Percentiles rank a stretch among this genome's conserved stretches.
Evolutionary conservation across 2,113 vertebrate genomes (phyloP).

Genomic region (Sclerurus mexicanus): DNA sequence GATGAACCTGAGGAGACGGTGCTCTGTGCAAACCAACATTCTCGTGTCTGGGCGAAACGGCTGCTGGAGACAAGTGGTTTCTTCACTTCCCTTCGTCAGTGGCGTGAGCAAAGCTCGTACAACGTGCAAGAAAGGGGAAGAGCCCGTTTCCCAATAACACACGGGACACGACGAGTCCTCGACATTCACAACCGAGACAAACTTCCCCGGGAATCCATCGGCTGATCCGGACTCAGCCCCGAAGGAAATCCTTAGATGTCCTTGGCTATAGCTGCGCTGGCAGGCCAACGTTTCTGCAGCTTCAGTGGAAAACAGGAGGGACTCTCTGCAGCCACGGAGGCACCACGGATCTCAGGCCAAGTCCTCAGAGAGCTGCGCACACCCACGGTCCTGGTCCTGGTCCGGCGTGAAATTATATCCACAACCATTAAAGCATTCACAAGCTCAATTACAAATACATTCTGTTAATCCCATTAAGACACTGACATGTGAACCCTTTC

Average conservation of each 20-base stretch:
- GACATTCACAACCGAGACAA: not conserved
- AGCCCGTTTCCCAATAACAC: not conserved
- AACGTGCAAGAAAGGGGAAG: not conserved
- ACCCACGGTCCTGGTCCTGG: not conserved
- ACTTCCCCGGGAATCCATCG: not conserved
- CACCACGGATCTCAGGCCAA: accelerated
- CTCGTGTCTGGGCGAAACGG: not conserved
- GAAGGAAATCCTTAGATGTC: not conserved
- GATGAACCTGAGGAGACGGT: not conserved
- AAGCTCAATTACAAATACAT: not conserved
- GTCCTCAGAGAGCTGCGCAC: accelerated
- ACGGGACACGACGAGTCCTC: not conserved
- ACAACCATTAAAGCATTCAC: not conserved
- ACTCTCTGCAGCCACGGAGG: not conserved
- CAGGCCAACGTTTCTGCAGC: not conserved
- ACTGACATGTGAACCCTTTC: not conserved
- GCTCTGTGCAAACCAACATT: not conserved
- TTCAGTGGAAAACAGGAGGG: accelerated
- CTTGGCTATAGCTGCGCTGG: not conserved
- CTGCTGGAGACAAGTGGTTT: not conserved
- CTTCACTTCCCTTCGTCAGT: not conserved
- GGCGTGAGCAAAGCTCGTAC: not conserved
- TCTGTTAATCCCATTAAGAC: not conserved
- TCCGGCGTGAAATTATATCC: not conserved
- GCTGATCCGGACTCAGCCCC: accelerated